Evolutionary conservation across 2,888 invertebrate species (phyloP), one percentile per base, ranked within the genome.

Genomic region (Chromoteleia sp.): DNA sequence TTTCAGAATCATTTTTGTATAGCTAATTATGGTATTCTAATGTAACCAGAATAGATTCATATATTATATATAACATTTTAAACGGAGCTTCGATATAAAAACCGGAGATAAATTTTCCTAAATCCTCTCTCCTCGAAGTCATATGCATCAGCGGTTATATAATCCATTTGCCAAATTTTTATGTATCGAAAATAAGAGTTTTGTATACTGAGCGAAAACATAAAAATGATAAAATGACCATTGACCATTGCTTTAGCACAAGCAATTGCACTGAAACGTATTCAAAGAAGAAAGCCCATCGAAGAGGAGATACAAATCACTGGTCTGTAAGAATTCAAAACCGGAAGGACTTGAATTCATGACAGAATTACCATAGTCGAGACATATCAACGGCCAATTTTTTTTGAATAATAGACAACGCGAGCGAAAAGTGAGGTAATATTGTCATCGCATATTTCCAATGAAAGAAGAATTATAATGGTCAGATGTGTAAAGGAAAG

Each of bases 171-270:
- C 5, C 7, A 50, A 52, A 68, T 52, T 25, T 58, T 50, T 65
- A 65, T 78, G 41, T 14, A 33, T 33, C 54, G 14, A 56, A 63
- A 77, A 77, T 63, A 48, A 56, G 56, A 70, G 43, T 68, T 76
- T 54, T 56, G 61, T 58, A 39, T 43, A 58, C 50, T 71, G 41
- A 15, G 19, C 30, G 30, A 29, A 59, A 41, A 21, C 68, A 82
- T 82, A 74, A 74, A 70, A 78, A 82, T 82, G 74, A 74, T 61
- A 65, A 70, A 82, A 78, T 82, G 82, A 82, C 82, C 82, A 74
- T 58, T 78, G 82, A 43, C 58, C 59, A 58, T 74, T 63, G 48
- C 43, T 61, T 63, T 14, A 30, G 63, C n/a, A 30, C 82, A 45
- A 67, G 65, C 71, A 59, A 75, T 75, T 71, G 39, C 58, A 15